Evolutionary conservation across 2,888 invertebrate species (phyloP), one percentile per base, ranked within the genome.

Genomic region (Watsonalla cultraria): DNA sequence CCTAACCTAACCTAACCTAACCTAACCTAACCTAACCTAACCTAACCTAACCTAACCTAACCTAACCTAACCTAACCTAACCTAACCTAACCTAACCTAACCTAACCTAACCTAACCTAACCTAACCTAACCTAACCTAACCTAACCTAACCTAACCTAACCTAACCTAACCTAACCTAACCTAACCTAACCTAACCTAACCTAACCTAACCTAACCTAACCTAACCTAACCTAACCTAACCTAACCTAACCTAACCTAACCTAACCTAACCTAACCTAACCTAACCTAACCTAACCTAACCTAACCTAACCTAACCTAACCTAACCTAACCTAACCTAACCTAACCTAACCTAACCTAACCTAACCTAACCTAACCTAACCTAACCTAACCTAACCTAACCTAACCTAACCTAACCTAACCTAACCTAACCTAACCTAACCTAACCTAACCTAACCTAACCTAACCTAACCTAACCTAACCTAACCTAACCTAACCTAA

Each of bases 61-160:
- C n/a, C n/a, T n/a, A n/a, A n/a, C n/a, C n/a, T n/a, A n/a, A n/a
- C n/a, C n/a, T n/a, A n/a, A n/a, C n/a, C n/a, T n/a, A n/a, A n/a
- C n/a, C n/a, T n/a, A n/a, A n/a, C n/a, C n/a, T n/a, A n/a, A n/a
- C n/a, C n/a, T n/a, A n/a, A n/a, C n/a, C n/a, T n/a, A n/a, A n/a
- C n/a, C n/a, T n/a, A n/a, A n/a, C n/a, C n/a, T 62, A 60, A 64
- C 65, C 65, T 62, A 65, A 65, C 64, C 64, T 62, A 62, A 60
- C 59, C 62, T 60, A 63, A 63, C 66, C 64, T 64, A 62, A 65
- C 65, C 67, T 62, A 62, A 64, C 65, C 67, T 61, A 63, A 63
- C 64, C 65, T 64, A 64, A 64, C 62, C 67, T 63, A 63, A 65
- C 65, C 65, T 62, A 64, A 62, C 62, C 65, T 65, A 64, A 65